Base-by-base conservation (phyloP, 2,113 vertebrate genomes). In the Psilopogon haemacephalus region DNA sequence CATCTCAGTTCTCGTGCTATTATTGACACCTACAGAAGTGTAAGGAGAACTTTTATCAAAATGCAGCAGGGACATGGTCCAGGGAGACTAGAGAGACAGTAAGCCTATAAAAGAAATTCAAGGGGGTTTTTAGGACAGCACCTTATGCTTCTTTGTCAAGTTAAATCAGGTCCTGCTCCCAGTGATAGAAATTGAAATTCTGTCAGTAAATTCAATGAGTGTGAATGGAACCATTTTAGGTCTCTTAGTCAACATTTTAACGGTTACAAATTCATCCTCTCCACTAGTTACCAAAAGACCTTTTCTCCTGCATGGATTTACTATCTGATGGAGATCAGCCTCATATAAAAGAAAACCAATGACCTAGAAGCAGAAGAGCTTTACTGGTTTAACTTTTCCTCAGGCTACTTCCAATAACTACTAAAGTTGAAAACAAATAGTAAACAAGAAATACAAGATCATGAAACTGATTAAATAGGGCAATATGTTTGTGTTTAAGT, bases 381-480 rank as follows among this genome's bases (percentile, higher is more conserved):
- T 72, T 72, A 63, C 58, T 26, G 37, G 50, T 90, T 89, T 93
- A 90, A 46, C 76, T 48, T 76, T 88, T 92, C 86, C 70, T 82
- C 26, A 4, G 84, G 86, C 86, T 78, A 79, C 86, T 81, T 72
- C 42, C 77, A 92, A 37, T 60, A 92, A 62, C 54, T 56, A 46
- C 83, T 62, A 20, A 92, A 94, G 83, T 24, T 6, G 32, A 84
- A 94, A 96, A 65, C 76, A 93, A 85, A 84, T 28, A 83, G 89
- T 85, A 93, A 95, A 85, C 89, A 94, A 95, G 78, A 93, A 87
- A 83, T 73, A 89, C 88, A 93, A 92, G 95, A 93, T 90, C 70
- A 86, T 88, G 77, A 84, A 84, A 33, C 58, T 81, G 65, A 94
- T 95, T 92, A 94, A 94, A 84, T 71, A 92, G 70, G 62, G 65